Conservation (phyloP, 2,797 vertebrate genomes). For the Knipowitschia caucasica region DNA sequence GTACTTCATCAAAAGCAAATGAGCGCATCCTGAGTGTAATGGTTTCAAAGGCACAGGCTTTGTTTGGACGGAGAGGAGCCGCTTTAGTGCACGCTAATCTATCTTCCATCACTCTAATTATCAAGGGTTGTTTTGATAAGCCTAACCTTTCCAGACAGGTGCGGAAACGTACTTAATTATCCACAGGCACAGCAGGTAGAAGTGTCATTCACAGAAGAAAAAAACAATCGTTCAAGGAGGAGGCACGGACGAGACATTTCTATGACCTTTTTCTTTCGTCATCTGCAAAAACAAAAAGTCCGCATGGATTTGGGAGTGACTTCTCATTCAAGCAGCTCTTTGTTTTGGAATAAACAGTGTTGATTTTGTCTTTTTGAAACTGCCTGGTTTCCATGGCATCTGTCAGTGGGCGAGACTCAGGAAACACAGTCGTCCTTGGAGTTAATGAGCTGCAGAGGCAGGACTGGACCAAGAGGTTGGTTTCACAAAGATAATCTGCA, state of each 20-base stretch:
- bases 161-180: slow-evolving; percentile 48
- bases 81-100: slow-evolving; percentile 26
- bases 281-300: neutral
- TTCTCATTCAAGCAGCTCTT: neutral
- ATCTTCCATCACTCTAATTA: slow-evolving; percentile 44
- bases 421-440: neutral
- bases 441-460: neutral
- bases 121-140: slow-evolving; percentile 59
- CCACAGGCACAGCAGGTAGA: slow-evolving; percentile 38
- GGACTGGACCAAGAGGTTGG: neutral
- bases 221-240: slow-evolving; percentile 4
- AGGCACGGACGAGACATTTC: neutral
- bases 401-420: slow-evolving; percentile 4
- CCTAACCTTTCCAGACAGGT: slow-evolving; percentile 59
- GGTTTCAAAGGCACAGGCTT: slow-evolving; percentile 17
- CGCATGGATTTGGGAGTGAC: neutral
- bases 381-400: neutral
- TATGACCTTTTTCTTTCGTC: neutral
- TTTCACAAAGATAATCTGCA: neutral
- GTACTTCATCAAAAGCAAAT: neutral
- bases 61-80: slow-evolving; percentile 4
- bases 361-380: neutral
- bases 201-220: slow-evolving; percentile 20
- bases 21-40: slow-evolving; percentile 13
- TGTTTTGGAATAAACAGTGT: neutral